Evolutionary conservation across 2,113 vertebrate species (phyloP), one percentile per base, ranked within the genome.

Genomic region (Anolis sagrei): DNA sequence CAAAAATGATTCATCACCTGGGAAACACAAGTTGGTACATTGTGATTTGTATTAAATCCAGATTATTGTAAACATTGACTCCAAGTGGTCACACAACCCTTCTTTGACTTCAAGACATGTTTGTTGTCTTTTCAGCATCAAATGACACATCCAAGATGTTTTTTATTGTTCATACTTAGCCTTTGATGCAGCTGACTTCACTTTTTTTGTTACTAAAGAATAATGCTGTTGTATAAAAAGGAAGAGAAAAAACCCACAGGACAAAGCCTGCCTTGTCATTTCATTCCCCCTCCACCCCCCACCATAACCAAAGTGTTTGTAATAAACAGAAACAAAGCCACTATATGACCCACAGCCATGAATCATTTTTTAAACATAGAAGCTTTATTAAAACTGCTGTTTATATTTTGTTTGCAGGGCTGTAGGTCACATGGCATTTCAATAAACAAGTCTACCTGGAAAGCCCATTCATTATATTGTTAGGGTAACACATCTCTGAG

Each of bases 281-380:
- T 48, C 23, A 4, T 19, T 54, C 16, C 66, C 36, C n/a, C 29
- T 5, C 13, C 13, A n/a, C n/a, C n/a, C n/a, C n/a, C n/a, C n/a
- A n/a, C n/a, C n/a, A n/a, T n/a, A 14, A 58, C 36, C 72, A 64
- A 79, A 73, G 36, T n/a, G 62, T 76, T 73, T 18, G 39, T 49
- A 76, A 76, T 66, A 73, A 74, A 73, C 76, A 86, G 58, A 69
- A 86, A 23, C n/a, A 81, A 86, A 74, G 27, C 39, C 32, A 51
- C 64, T 81, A 29, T 74, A 73, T 5, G 80, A 49, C 58, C 10
- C 76, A 54, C 64, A 80, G 58, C 8, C n/a, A 75, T 70, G 81
- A 61, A 68, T 86, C 49, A 34, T 76, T 72, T 78, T 58, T 29
- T 51, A 21, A 68, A 74, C n/a, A 80, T 34, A 61, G 49, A 18